These are phyloP conservation scores for Auanema freiburgensis DNA, from an alignment of 2,888 invertebrate genomes.

Conservation along the genomic window DNA sequence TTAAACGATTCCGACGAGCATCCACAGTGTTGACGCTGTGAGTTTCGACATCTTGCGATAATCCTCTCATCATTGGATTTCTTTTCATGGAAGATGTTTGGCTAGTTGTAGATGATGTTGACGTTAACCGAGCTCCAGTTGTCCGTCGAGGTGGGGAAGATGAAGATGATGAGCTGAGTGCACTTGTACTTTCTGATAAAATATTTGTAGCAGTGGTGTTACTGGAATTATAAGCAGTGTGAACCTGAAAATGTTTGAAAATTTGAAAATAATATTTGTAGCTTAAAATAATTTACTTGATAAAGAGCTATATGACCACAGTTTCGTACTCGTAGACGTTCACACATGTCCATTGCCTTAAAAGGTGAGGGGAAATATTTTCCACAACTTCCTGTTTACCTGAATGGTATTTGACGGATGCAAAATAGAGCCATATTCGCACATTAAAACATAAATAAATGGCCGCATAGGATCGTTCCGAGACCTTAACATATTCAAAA, in stretches of 20 bases:
- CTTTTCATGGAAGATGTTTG: constrained; percentile 25
- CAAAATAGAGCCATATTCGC: constrained; percentile 61
- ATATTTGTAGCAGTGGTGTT: not conserved
- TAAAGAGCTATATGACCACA: constrained; percentile 62
- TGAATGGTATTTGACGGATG: constrained; percentile 59
- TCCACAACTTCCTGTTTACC: not conserved
- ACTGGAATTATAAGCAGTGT: constrained; percentile 27
- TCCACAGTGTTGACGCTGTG: constrained; percentile 21
- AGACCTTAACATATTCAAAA: constrained; percentile 21
- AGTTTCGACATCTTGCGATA: constrained; percentile 40
- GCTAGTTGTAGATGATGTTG: constrained; percentile 20
- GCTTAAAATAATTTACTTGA: constrained; percentile 38
- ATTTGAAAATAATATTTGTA: not conserved
- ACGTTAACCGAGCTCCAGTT: constrained; percentile 25
- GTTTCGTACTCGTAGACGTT: constrained; percentile 57
- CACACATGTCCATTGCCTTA: constrained; percentile 61
- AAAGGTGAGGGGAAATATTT: not conserved
- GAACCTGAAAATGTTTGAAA: constrained; percentile 27
- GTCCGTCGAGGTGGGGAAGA: constrained; percentile 22
- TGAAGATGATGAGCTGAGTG: too few species aligned
- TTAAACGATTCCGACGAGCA: constrained; percentile 26
- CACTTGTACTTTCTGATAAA: too few species aligned
- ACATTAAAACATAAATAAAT: constrained; percentile 60
- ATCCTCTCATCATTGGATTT: constrained; percentile 39
- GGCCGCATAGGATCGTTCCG: constrained; percentile 31